Base-by-base conservation (phyloP, 2,888 invertebrate species). In the Conistra vaccinii region DNA sequence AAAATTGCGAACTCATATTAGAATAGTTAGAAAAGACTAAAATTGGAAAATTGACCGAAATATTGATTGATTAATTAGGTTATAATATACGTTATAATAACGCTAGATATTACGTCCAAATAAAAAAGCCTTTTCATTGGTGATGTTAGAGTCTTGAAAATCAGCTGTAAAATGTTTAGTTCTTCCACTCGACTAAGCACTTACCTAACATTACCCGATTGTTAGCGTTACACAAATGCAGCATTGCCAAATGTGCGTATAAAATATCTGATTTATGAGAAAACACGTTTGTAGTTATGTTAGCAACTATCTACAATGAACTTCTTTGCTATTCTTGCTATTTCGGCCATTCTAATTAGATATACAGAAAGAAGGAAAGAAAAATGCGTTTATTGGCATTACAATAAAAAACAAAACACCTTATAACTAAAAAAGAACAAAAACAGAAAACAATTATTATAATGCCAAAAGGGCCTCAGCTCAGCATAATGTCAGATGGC, bases 171-270 rank as follows among this genome's bases (percentile, higher is more conserved):
- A 35, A 58, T 17, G 20, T 20, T 12, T 20, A 63, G 20, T 69
- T 58, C 53, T 42, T 78, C 53, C 58, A 65, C 55, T 55, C 48
- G 45, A 78, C 32, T 78, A 48, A 48, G 48, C 58, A 69, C n/a
- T 67, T 48, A 61, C 77, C 74, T 62, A 77, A 73, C 32, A 51
- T 66, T 48, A 78, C 65, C 55, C 2, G 76, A 76, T 35, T 65
- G 62, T n/a, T 42, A 23, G 65, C 48, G 17, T 78, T 69, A 63
- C 66, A 72, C 53, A 79, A 79, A 66, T n/a, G 26, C 62, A 32
- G 29, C 20, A 60, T 79, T 80, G 67, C 72, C 72, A 80, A 80
- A 67, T 72, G 39, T 48, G 62, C 53, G 26, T 84, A 29, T 72
- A 17, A 63, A 55, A 53, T 58, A 55, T 32, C 53, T 32, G 62